Evolutionary conservation across 2,113 vertebrate genomes (phyloP), one percentile per base, ranked within the genome.

Genomic region (Alethe diademata): DNA sequence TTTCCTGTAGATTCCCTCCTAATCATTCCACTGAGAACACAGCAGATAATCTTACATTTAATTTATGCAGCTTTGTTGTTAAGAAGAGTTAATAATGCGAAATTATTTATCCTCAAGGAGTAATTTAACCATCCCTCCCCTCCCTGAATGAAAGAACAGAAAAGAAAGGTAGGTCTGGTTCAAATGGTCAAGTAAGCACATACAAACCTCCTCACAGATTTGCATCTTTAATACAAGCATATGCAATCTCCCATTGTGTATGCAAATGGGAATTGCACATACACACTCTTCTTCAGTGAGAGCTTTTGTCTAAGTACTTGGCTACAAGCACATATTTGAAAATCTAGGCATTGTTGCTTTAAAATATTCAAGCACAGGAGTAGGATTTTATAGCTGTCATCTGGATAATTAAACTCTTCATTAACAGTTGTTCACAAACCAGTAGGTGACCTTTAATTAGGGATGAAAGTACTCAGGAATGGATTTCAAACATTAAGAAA

Each of bases 391-490:
- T 82, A 94, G 82, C 75, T 95, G 94, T 92, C 95, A 90, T 92
- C 54, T 58, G 90, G 90, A 86, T 96, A 96, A 96, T 96, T 94
- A 96, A 92, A 83, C 72, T 93, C 64, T 93, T 96, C 90, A 95
- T 96, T 96, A 97, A 74, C 78, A 83, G 88, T 93, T 94, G 50
- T 92, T 90, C 92, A 86, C n/a, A 0, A 94, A 92, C 75, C 78
- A 93, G 78, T 90, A 76, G 90, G 85, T 96, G 92, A 96, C 95
- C 94, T 96, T 96, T 96, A 96, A 96, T 96, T 93, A 93, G 51
- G 36, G 56, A 94, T 79, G 69, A 78, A 93, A 95, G 88, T 43
- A 88, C 88, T 94, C 64, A 74, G 81, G 78, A 93, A 80, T 73
- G 75, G 67, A 90, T 94, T 86, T 93, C 72, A 88, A 90, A 64